Percentiles rank a stretch among this genome's conserved stretches.
These are phyloP conservation scores for Pogoniulus pusillus DNA, from an alignment of 2,797 vertebrate species.

Conservation along the genomic window DNA sequence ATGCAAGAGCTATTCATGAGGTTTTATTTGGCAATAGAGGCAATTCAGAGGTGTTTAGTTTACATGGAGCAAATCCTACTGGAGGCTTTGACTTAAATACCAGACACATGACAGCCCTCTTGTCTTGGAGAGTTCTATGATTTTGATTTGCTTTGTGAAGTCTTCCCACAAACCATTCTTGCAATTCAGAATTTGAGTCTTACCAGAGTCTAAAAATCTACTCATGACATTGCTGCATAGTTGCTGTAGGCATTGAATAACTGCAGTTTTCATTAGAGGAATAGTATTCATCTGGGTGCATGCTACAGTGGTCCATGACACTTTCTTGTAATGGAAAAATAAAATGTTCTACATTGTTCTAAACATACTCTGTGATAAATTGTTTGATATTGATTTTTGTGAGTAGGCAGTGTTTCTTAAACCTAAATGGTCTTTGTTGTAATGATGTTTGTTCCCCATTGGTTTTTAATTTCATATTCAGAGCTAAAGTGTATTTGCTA, in stretches of 20 bases:
- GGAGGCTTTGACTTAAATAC: constrained; percentile 32
- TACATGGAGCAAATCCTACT: constrained; percentile 15
- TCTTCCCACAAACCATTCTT: background rate
- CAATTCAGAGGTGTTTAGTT: constrained; percentile 8
- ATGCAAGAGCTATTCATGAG: background rate
- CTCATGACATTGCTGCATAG: background rate
- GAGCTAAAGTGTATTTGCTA: background rate
- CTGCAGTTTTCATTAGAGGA: background rate
- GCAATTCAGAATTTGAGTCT: background rate
- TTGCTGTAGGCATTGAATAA: background rate
- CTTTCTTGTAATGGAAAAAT: background rate
- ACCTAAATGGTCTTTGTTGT: background rate
- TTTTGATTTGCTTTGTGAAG: constrained; percentile 39
- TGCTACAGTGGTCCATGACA: background rate
- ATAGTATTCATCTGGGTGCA: background rate
- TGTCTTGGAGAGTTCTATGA: constrained; percentile 14
- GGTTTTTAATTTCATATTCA: background rate
- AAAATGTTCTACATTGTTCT: background rate
- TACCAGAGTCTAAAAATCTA: background rate
- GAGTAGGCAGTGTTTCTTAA: background rate
- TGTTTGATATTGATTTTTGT: background rate
- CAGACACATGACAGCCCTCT: background rate
- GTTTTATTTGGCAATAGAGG: constrained; percentile 7
- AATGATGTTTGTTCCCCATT: background rate
- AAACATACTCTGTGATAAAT: background rate